Conservation (phyloP, 30 jellyfish, hydroid and myxozoan species). For the Aurelia coerulea region DNA sequence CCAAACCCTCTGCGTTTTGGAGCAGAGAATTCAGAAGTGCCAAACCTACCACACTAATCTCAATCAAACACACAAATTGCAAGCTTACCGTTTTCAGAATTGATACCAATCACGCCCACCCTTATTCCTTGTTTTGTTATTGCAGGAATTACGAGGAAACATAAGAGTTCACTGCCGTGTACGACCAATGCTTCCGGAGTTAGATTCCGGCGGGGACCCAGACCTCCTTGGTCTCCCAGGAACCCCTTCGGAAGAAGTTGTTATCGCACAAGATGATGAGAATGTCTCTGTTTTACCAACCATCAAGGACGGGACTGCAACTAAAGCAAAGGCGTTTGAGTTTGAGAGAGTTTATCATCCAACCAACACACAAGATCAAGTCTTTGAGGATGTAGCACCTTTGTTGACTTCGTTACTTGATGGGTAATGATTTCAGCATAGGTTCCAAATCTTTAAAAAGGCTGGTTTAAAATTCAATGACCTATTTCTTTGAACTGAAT, state of each 20-base stretch:
- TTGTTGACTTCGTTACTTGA: slow-evolving; percentile 90
- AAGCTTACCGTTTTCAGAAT: too few relatives aligned
- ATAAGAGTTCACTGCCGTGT: slow-evolving; percentile 92
- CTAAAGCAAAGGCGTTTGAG: slow-evolving; percentile 63
- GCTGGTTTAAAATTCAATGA: too few relatives aligned
- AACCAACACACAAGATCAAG: slow-evolving; percentile 61
- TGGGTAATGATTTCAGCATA: slow-evolving; percentile 51
- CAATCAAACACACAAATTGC: too few relatives aligned
- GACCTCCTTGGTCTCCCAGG: slow-evolving; percentile 80
- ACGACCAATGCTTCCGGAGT: slow-evolving; percentile 78
- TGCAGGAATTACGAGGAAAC: slow-evolving; percentile 88
- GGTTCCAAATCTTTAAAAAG: too few relatives aligned
- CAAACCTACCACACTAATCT: too few relatives aligned
- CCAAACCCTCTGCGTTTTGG: too few relatives aligned
- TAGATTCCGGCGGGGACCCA: slow-evolving; percentile 91
- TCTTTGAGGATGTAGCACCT: slow-evolving; percentile 83
- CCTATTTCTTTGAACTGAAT: too few relatives aligned
- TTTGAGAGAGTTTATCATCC: slow-evolving; percentile 85
- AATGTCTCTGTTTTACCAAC: slow-evolving; percentile 50
- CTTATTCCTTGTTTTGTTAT: not conserved
- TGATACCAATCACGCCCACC: too few relatives aligned
- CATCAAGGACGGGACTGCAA: slow-evolving; percentile 35
- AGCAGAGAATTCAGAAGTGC: too few relatives aligned
- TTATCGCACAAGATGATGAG: slow-evolving; percentile 79
- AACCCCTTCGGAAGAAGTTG: slow-evolving; percentile 81